These are phyloP conservation scores for Anser cygnoides DNA, from an alignment of 2,113 vertebrate genomes.

Conservation along the genomic window DNA sequence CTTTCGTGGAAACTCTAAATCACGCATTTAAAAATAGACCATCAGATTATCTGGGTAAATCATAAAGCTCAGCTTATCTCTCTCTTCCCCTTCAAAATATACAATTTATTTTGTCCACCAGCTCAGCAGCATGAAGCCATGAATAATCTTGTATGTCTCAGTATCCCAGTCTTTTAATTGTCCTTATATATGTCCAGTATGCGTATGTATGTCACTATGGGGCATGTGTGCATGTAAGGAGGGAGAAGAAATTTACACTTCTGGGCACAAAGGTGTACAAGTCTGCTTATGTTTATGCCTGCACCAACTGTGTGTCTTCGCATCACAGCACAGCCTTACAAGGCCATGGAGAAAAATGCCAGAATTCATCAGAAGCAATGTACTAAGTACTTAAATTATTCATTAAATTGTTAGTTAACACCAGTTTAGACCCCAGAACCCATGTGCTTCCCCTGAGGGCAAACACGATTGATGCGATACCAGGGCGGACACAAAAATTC, in stretches of 20 bases:
- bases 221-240: not conserved
- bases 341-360: not conserved
- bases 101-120: slow-evolving; percentile 65
- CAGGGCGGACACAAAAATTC: not conserved
- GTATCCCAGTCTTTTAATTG: not conserved
- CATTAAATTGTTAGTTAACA: not conserved
- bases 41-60: slow-evolving; percentile 75
- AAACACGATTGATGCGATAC: not conserved
- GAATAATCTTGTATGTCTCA: slow-evolving; percentile 52
- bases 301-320: fast-evolving
- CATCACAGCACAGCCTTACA: not conserved
- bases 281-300: not conserved
- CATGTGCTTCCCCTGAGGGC: not conserved
- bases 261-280: not conserved
- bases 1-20: slow-evolving; percentile 57
- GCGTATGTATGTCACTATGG: not conserved
- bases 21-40: slow-evolving; percentile 74
- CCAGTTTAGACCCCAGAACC: not conserved
- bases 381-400: not conserved
- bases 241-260: not conserved
- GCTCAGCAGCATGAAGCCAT: slow-evolving; percentile 6
- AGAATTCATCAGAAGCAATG: not conserved
- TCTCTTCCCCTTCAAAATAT: slow-evolving; percentile 46
- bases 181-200: not conserved
- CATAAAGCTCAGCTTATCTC: slow-evolving; percentile 74